Evolutionary conservation across 1,140 invertebrate species (phyloP).

Genomic region (Paralvinella palmiformis): DNA sequence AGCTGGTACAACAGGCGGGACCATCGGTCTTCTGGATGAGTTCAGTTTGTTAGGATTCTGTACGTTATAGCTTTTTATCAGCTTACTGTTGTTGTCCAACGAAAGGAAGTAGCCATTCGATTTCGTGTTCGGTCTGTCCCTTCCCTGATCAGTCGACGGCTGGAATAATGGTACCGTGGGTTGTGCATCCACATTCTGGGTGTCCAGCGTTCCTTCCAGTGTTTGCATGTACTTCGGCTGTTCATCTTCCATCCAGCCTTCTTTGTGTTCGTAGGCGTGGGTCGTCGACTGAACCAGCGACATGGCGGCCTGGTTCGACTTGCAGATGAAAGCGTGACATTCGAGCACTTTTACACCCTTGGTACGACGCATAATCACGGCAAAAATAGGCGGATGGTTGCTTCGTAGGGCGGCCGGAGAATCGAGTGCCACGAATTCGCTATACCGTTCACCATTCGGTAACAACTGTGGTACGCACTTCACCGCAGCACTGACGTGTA

Average conservation of each 20-base stretch:
- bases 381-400: constrained; percentile 85
- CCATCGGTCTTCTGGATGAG: too few species aligned
- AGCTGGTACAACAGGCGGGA: too few species aligned
- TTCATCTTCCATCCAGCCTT: background rate
- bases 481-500: constrained; percentile 97
- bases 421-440: constrained; percentile 88
- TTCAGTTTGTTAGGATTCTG: too few species aligned
- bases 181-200: too few species aligned
- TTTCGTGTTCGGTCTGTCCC: too few species aligned
- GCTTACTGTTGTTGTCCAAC: too few species aligned
- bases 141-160: background rate
- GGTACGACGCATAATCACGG: constrained; percentile 87
- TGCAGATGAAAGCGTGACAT: constrained; percentile 98
- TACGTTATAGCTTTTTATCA: too few species aligned
- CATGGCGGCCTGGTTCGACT: constrained; percentile 49
- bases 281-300: constrained; percentile 40
- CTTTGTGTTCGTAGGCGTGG: constrained; percentile 28
- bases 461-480: constrained; percentile 34
- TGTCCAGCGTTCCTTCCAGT: too few species aligned
- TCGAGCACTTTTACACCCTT: constrained; percentile 84
- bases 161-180: background rate
- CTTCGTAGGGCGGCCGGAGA: constrained; percentile 59
- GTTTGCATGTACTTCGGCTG: too few species aligned
- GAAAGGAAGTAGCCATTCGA: too few species aligned
- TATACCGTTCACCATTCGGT: constrained; percentile 42